Evolutionary conservation across 2,113 vertebrate species (phyloP).

Genomic region (Prietella phreatophila): DNA sequence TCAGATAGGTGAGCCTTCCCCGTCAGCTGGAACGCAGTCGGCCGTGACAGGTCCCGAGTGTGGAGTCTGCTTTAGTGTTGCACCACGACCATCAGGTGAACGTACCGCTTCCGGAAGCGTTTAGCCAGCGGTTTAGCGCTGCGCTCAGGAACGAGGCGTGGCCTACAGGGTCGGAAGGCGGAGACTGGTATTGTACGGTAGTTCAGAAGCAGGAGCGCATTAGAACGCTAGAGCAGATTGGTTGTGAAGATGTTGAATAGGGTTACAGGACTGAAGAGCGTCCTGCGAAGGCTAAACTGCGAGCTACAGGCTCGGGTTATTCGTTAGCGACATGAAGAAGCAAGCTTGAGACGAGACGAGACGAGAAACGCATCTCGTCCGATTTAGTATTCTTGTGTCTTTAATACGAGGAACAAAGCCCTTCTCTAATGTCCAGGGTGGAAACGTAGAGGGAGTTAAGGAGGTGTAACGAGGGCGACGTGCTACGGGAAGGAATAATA

Average conservation of each 20-base stretch:
- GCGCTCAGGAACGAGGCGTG: neutral
- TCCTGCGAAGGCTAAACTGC: neutral
- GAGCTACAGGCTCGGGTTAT: neutral
- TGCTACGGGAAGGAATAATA: neutral
- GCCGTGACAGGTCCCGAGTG: neutral
- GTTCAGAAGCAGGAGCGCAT: neutral
- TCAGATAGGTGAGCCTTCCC: neutral
- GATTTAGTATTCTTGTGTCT: neutral
- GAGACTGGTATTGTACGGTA: neutral
- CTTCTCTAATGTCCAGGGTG: neutral
- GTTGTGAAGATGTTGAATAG: too few relatives aligned
- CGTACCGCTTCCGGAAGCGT: too few relatives aligned
- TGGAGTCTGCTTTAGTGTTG: neutral
- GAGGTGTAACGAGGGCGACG: neutral
- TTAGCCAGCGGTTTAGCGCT: neutral
- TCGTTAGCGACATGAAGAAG: neutral
- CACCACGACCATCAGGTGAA: neutral
- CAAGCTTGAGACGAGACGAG: neutral
- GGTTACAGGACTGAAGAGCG: too few relatives aligned
- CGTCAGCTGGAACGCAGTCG: neutral
- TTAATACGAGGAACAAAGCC: neutral
- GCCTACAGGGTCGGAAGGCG: neutral
- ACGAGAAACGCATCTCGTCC: neutral
- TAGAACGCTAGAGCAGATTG: neutral
- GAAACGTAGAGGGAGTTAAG: neutral